phyloP scores from a whole-genome alignment of 1,140 invertebrate genomes.

The Nylanderia fulva region DNA sequence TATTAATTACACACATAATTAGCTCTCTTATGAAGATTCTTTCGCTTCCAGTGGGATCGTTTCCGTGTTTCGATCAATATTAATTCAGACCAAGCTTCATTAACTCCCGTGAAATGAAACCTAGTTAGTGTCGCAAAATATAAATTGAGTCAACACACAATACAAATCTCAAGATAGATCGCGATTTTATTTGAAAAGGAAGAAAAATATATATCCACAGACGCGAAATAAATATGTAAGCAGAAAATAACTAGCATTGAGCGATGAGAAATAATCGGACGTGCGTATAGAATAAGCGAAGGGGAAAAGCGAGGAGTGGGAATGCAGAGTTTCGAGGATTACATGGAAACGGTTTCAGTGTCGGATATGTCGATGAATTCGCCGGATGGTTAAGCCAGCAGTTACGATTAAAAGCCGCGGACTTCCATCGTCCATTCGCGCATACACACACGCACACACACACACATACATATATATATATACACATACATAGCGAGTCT shows the following conservation, averaged over 20 bases:
- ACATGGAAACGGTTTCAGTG: conserved; percentile 73
- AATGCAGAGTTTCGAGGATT: conserved; percentile 68
- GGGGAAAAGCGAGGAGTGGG: neutral
- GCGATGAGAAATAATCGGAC: conserved; percentile 38
- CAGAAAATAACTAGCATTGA: neutral
- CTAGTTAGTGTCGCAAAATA: neutral
- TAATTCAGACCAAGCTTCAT: neutral
- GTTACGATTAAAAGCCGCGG: conserved; percentile 73
- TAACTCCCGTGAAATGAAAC: neutral
- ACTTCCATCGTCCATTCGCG: conserved; percentile 59
- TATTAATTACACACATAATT: conserved; percentile 50
- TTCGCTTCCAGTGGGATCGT: neutral
- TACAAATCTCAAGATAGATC: neutral
- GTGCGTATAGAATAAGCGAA: conserved; percentile 2
- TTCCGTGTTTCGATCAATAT: conserved; percentile 8
- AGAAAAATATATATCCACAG: neutral
- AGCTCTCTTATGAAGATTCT: conserved; percentile 38
- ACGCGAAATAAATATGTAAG: conserved; percentile 40
- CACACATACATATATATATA: no score
- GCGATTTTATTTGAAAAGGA: conserved; percentile 18
- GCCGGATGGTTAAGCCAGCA: conserved; percentile 65
- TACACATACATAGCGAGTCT: no score
- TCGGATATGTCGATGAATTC: conserved; percentile 67
- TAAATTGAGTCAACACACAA: neutral
- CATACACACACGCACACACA: no score